Evolutionary conservation across 1,140 invertebrate genomes (phyloP).

Genomic region (Oncopodura yosiiana): DNA sequence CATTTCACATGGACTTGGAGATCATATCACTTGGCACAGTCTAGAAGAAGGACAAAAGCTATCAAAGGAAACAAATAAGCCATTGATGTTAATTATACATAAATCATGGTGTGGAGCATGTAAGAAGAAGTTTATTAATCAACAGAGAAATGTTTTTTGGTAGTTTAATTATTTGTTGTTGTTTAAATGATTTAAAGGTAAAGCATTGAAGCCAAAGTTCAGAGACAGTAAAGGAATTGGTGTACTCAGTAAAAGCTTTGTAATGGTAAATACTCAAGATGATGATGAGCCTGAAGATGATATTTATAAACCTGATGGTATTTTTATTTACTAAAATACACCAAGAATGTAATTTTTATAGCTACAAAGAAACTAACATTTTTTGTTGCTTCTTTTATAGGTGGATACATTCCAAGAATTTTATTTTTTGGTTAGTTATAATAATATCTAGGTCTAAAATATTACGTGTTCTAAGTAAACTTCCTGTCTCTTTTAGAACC

Average conservation of each 20-base stretch:
- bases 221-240: conserved; percentile 46
- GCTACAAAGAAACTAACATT: too few species aligned
- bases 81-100: conserved; percentile 52
- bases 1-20: conserved; percentile 36
- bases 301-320: conserved; percentile 48
- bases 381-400: too few species aligned
- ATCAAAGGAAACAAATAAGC: conserved; percentile 44
- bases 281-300: conserved; percentile 46
- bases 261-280: conserved; percentile 51
- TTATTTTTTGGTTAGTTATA: conserved; percentile 40
- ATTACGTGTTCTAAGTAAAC: not conserved
- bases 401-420: conserved; percentile 52
- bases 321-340: too few species aligned
- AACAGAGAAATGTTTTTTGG: too few species aligned
- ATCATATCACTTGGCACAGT: conserved; percentile 38
- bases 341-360: too few species aligned
- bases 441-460: not conserved
- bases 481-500: conserved; percentile 38
- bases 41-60: conserved; percentile 44
- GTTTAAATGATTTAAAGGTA: not conserved
- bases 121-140: conserved; percentile 43
- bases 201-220: conserved; percentile 49
- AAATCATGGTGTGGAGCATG: conserved; percentile 55
- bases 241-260: conserved; percentile 47
- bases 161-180: conserved; percentile 1